Evolutionary conservation across 2,113 vertebrate species (phyloP), one percentile per base, ranked within the genome.

Genomic region (Zingel zingel): DNA sequence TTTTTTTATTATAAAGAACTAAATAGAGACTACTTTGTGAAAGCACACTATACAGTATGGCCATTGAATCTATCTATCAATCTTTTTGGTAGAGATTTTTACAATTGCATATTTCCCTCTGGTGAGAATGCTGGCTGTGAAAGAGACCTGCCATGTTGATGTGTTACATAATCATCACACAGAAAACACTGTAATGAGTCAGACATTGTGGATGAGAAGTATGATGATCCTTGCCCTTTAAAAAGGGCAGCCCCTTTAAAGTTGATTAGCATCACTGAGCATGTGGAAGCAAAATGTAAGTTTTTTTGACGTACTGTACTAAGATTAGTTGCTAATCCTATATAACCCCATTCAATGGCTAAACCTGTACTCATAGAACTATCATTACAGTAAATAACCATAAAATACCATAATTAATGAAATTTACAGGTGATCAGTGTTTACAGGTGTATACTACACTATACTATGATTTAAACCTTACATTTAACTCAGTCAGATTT

Each of bases 171-270:
- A 69, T 18, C 2, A 61, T 63, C 61, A 61, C 53, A 64, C 23
- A 21, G 16, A 68, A 33, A 56, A 43, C 15, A 15, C 5, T 73
- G 19, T 18, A 36, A 48, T 68, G 66, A 74, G 43, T 79, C 61
- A 68, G 25, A 23, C 13, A 50, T 67, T 75, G 54, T 18, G 33
- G 30, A 51, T 74, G 57, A 64, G 15, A 12, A 69, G 68, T 62
- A 30, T 25, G 71, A 72, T 51, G 66, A 58, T 45, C 30, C n/a
- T 39, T 82, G 62, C 48, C 47, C 18, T 79, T 79, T 74, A 18
- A 71, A 56, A 65, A 82, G 57, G 18, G 57, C n/a, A 15, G 33
- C 47, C 33, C 63, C 45, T 18, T 0, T 67, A 18, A 18, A 43
- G 36, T 81, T 81, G 16, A 79, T 71, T 71, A 61, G 51, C 4